Percentiles rank a stretch among this genome's conserved stretches.
phyloP scores from a whole-genome alignment of 2,888 invertebrate species.

The Helicoverpa assulta region DNA sequence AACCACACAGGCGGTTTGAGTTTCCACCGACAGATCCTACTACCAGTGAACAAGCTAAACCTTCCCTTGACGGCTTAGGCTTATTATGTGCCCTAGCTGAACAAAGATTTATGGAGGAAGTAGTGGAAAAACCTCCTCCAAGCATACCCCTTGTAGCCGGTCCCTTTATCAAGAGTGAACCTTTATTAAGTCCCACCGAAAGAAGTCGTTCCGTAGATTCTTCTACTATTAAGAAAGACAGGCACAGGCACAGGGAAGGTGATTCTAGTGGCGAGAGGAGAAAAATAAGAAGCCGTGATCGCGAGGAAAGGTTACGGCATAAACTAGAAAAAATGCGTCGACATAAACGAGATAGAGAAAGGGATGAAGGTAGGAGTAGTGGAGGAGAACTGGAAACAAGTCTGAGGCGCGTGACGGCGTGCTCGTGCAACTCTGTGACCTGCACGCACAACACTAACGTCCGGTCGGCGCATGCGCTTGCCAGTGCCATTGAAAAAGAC shows the following conservation, averaged over 20 bases:
- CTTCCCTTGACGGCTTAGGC: conserved; percentile 92
- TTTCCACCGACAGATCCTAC: conserved; percentile 76
- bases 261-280: conserved; percentile 84
- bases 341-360: conserved; percentile 82
- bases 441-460: conserved; percentile 79
- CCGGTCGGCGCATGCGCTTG: conserved; percentile 90
- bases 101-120: conserved; percentile 95
- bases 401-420: conserved; percentile 82
- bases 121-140: conserved; percentile 80
- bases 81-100: conserved; percentile 96
- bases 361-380: conserved; percentile 73
- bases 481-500: conserved; percentile 94
- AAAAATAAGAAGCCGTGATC: conserved; percentile 81
- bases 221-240: conserved; percentile 75
- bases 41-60: conserved; percentile 78
- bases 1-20: conserved; percentile 81
- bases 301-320: conserved; percentile 82
- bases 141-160: conserved; percentile 71
- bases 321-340: conserved; percentile 86
- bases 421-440: conserved; percentile 75
- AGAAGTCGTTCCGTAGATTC: conserved; percentile 70
- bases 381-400: conserved; percentile 85
- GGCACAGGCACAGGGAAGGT: conserved; percentile 80
- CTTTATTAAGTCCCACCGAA: conserved; percentile 79
- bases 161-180: conserved; percentile 83